Conservation (phyloP, 2,113 vertebrate species). For the Psilopsiagon aymara region DNA sequence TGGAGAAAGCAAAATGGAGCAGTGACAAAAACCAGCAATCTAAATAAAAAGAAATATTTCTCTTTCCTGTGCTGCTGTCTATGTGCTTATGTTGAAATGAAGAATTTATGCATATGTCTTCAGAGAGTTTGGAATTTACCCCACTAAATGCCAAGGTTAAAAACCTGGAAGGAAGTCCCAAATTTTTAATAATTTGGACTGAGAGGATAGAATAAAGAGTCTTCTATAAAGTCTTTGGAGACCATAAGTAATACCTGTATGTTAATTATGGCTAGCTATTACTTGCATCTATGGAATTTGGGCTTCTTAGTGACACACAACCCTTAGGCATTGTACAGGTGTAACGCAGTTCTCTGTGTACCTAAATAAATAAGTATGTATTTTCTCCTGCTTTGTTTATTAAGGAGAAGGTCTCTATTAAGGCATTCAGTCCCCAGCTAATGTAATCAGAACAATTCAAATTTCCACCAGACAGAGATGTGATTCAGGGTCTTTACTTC, state of each 20-base stretch:
- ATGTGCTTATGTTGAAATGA: not conserved
- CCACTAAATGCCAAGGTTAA: not conserved
- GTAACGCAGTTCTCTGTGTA: not conserved
- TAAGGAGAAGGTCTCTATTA: not conserved
- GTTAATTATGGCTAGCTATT: not conserved
- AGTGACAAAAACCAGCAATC: not conserved
- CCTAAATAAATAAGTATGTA: not conserved
- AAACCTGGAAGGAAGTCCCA: not conserved
- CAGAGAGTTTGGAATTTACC: not conserved
- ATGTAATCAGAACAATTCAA: constrained; percentile 3
- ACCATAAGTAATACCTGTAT: not conserved
- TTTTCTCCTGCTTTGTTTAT: not conserved
- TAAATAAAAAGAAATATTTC: not conserved
- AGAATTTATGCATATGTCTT: not conserved
- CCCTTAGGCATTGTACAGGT: not conserved
- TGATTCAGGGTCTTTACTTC: not conserved
- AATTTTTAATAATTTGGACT: not conserved
- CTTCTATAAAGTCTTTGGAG: not conserved
- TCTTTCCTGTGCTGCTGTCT: not conserved
- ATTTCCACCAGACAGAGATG: constrained; percentile 10
- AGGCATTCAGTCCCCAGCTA: not conserved
- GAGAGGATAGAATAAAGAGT: not conserved
- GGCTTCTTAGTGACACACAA: not conserved
- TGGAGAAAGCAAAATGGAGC: not conserved
- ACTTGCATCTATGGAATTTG: not conserved